Base-by-base conservation (phyloP, 30 jellyfish, hydroid and myxozoan species). In the Cassiopea andromeda region DNA sequence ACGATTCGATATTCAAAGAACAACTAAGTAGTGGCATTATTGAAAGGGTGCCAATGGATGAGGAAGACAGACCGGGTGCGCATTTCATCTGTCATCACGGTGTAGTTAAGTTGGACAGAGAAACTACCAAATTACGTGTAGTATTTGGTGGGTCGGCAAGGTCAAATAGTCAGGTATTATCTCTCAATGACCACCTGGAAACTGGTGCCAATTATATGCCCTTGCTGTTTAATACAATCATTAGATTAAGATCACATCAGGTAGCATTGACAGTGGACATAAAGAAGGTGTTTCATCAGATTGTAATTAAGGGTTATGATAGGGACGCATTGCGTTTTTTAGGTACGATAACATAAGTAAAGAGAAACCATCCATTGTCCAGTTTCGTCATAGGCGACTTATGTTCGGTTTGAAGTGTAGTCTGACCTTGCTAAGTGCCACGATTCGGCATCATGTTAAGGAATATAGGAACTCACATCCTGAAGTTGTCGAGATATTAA, bases 141-240 rank as follows among this genome's bases (percentile, higher is more conserved):
- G 92, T 85, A 44, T 86, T 75, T 76, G 93, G 75, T 54, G 93
- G 89, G 17, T 27, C 85, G 44, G 93, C 93, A n/a, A 75, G 69
- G 46, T 61, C 89, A 8, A 48, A 60, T 8, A 19, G 27, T 48
- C 38, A 74, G 44, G 54, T 59, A 27, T 58, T 75, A 8, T 86
- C 93, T 15, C 75, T 87, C 61, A 87, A 87, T 64, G 84, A 78
- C 69, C 75, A 92, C 64, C 76, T 87, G 44, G 83, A 69, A 64
- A 75, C 49, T 6, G 95, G 92, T 14, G 84, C 18, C 44, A 64
- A 78, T 46, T 78, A 44, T 43, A 58, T 64, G 68, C 89, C 78
- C 10, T 50, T 38, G 16, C 44, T 87, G 60, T 69, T 80, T 58
- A 85, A 80, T 5, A 87, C 78, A 43, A 57, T 87, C 17, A 67